phyloP scores from a whole-genome alignment of 2,888 invertebrate genomes.

The Hypomecis atomaria region DNA sequence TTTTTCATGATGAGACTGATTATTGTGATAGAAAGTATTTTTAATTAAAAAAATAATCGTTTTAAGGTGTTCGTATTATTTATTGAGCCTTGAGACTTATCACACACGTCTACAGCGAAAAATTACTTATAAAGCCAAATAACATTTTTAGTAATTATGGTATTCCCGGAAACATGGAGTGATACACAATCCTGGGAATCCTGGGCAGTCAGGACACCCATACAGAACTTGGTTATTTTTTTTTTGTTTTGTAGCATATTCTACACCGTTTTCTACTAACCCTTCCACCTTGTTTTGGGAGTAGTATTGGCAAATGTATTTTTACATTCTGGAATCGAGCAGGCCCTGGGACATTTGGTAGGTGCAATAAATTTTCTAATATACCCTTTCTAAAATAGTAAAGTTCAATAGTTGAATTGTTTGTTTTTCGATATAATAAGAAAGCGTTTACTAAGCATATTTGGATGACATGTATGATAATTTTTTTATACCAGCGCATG shows the following conservation, averaged over 20 bases:
- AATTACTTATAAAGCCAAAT: conserved; percentile 16
- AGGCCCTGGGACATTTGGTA: conserved; percentile 15
- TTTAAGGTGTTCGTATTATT: conserved; percentile 23
- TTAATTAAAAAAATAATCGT: conserved; percentile 24
- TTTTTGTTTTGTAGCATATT: conserved; percentile 29
- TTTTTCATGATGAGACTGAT: conserved; percentile 27
- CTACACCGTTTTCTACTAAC: conserved; percentile 26
- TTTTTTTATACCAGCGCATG: conserved; percentile 41
- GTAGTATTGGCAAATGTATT: conserved; percentile 22
- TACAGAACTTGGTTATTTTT: conserved; percentile 29
- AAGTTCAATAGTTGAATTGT: conserved; percentile 27
- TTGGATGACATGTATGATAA: conserved; percentile 38
- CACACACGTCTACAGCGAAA: conserved; percentile 16
- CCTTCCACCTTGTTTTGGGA: conserved; percentile 21
- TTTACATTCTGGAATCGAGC: conserved; percentile 9
- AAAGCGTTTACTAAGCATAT: conserved; percentile 37
- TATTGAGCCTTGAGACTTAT: conserved; percentile 24
- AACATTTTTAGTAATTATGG: conserved; percentile 13
- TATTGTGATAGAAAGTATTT: conserved; percentile 17
- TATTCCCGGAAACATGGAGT: conserved; percentile 25
- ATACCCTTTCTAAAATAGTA: conserved; percentile 29
- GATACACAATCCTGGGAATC: conserved; percentile 28
- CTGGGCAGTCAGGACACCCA: conserved; percentile 32
- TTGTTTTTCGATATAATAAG: conserved; percentile 32
- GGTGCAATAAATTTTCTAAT: conserved; percentile 20